phyloP scores from a whole-genome alignment of 2,113 vertebrate species.

The Ceratotherium simum region DNA sequence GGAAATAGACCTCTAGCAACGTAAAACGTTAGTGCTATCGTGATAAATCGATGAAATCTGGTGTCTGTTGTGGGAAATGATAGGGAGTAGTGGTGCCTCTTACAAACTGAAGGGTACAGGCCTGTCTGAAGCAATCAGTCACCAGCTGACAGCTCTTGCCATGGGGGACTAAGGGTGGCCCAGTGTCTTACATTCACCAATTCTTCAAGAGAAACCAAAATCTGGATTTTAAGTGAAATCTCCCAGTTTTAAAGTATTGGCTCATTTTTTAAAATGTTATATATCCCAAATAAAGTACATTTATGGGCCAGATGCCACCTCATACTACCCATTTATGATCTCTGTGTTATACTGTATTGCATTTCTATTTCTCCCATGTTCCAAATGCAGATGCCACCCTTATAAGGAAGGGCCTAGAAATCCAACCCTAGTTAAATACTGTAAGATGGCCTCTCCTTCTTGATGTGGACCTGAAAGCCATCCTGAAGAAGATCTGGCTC shows the following conservation, averaged over 20 bases:
- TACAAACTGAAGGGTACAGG: background rate
- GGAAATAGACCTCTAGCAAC: background rate
- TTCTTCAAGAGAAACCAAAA: conserved; percentile 51
- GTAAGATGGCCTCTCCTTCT: background rate
- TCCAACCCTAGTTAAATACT: background rate
- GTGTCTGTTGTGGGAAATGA: background rate
- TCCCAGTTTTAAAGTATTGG: conserved; percentile 50
- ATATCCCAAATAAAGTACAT: conserved; percentile 27
- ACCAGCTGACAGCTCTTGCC: background rate
- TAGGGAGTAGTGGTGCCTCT: background rate
- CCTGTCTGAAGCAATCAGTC: background rate
- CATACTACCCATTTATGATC: background rate
- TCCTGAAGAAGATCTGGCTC: background rate
- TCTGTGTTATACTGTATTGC: background rate
- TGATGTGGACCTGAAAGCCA: background rate
- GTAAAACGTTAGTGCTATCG: background rate
- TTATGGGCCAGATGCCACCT: background rate
- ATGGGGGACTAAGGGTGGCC: background rate
- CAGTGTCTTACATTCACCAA: background rate
- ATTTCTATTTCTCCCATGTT: background rate
- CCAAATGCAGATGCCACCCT: background rate
- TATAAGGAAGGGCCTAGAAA: background rate
- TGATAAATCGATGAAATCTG: background rate
- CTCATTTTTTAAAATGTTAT: background rate
- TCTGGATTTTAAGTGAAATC: conserved; percentile 31